Base-by-base conservation (phyloP, 2,113 vertebrate genomes). In the Callocephalon fimbriatum region DNA sequence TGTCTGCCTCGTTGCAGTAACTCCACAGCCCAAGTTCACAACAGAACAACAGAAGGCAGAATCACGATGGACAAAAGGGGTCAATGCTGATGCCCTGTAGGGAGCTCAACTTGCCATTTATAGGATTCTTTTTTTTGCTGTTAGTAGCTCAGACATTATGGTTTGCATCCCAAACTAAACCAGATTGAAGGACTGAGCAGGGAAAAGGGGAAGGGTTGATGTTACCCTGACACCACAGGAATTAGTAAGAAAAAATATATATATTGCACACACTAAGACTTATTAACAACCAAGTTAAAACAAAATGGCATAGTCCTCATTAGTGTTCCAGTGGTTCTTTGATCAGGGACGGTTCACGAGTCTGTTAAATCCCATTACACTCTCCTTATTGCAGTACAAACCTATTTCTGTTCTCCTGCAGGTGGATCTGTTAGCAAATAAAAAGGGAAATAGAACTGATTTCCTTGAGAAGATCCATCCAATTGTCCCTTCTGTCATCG, bases 231-330 rank as follows among this genome's bases (percentile, higher is more conserved):
- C 97, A 98, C 93, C 97, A 97, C 96, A 95, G 96, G 88, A 96
- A 97, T 98, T 98, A 98, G 97, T 98, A 97, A 97, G 97, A 97
- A 98, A 97, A 98, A 98, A 97, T 97, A 97, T 97, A 97, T 97
- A 97, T 97, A 97, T 94, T 95, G 96, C 98, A 98, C 97, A 98
- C 97, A 97, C 96, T 97, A 98, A 98, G 97, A 98, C 97, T 97
- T 97, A 97, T 97, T 97, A 98, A 98, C 96, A 97, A 98, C 93
- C 68, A 93, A 98, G 96, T 98, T 98, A 98, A 98, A 98, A 97
- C 94, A 96, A 97, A 98, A 98, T 94, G 95, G 96, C 96, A 90
- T 95, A 92, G 94, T 97, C 96, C 97, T 98, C 98, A 95, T 97
- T 96, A 97, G 97, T 97, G 96, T 97, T 97, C 95, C 97, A 94